A percentile compares a stretch with the other conserved stretches of the same genome.
Conservation (phyloP, 1,140 invertebrate species). For the Chelonus insularis region DNA sequence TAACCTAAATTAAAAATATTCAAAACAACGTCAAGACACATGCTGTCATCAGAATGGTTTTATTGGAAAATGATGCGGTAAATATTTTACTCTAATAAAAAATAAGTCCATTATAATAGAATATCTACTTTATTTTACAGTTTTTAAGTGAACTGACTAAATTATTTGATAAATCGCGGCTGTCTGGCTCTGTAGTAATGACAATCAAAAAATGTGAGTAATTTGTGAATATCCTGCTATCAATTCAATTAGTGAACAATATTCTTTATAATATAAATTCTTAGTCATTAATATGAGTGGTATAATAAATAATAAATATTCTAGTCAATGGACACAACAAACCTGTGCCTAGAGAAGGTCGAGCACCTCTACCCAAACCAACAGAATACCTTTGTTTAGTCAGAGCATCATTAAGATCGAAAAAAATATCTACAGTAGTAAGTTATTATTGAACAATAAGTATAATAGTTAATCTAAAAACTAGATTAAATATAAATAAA, state of each 20-base stretch:
- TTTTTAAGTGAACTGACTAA: conserved; percentile 69
- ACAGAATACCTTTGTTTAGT: conserved; percentile 75
- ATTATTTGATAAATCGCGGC: conserved; percentile 69
- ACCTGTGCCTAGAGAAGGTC: conserved; percentile 67
- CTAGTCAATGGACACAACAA: conserved; percentile 76
- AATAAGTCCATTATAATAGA: conserved; percentile 19
- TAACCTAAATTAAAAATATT: not conserved
- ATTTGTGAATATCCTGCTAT: too few relatives aligned
- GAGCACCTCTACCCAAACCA: conserved; percentile 63
- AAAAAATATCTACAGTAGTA: conserved; percentile 80
- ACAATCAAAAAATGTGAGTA: conserved; percentile 75
- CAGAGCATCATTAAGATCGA: conserved; percentile 70
- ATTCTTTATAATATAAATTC: conserved; percentile 4
- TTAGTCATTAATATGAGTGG: conserved; percentile 8
- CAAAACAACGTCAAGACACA: conserved; percentile 39
- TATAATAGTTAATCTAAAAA: too few relatives aligned
- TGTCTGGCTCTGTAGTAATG: conserved; percentile 67
- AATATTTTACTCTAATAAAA: conserved; percentile 30
- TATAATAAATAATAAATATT: conserved; percentile 33
- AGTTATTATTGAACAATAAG: conserved; percentile 32
- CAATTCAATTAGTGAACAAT: too few relatives aligned
- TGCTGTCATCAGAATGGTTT: conserved; percentile 63
- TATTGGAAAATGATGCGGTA: conserved; percentile 70
- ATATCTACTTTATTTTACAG: conserved; percentile 57
- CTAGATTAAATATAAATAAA: too few relatives aligned